Evolutionary conservation across 2,797 vertebrate species (phyloP).

Genomic region (Todus mexicanus): DNA sequence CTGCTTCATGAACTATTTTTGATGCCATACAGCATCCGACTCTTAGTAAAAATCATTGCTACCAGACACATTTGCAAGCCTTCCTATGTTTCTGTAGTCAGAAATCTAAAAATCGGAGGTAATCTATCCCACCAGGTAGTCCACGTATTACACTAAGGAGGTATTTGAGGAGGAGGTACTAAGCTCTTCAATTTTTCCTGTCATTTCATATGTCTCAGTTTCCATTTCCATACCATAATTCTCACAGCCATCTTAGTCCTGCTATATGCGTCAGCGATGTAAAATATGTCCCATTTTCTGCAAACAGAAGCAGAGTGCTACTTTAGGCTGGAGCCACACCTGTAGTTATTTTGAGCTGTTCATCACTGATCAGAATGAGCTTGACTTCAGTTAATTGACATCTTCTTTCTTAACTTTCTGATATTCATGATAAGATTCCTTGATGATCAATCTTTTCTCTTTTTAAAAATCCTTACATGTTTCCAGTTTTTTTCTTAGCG

Average conservation of each 20-base stretch:
- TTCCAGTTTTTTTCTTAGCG: not conserved
- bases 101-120: not conserved
- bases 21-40: fast-evolving
- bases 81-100: not conserved
- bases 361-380: not conserved
- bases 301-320: not conserved
- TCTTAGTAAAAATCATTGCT: not conserved
- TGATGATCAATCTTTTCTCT: not conserved
- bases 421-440: not conserved
- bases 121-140: not conserved
- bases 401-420: not conserved
- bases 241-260: not conserved
- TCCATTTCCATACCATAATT: not conserved
- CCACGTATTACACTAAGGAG: not conserved
- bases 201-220: not conserved
- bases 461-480: not conserved
- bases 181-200: not conserved
- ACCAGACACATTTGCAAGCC: not conserved
- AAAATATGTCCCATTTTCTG: not conserved
- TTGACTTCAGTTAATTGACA: not conserved
- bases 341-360: not conserved
- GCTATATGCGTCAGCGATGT: not conserved
- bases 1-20: not conserved
- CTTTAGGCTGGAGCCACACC: not conserved
- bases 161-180: not conserved